Conservation (phyloP, 1,140 invertebrate species). For the Leptestheria dahalacensis region DNA sequence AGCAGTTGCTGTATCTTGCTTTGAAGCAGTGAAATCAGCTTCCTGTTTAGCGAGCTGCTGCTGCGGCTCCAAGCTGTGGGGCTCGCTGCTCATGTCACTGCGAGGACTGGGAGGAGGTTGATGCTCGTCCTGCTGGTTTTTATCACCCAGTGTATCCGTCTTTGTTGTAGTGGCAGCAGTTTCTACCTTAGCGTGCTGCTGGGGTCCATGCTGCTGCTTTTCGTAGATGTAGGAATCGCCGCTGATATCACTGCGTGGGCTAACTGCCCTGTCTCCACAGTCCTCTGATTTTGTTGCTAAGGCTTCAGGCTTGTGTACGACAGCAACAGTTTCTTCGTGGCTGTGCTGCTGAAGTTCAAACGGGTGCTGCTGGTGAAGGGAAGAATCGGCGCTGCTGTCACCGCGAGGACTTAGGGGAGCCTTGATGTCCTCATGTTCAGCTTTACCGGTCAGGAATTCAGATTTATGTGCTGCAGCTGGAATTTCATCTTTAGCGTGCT, state of each 20-base stretch:
- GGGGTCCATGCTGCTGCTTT: background rate
- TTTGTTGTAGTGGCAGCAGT: slow-evolving; percentile 14
- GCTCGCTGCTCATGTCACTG: background rate
- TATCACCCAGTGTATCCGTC: no score
- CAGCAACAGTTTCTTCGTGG: background rate
- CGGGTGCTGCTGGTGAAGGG: background rate
- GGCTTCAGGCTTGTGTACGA: background rate
- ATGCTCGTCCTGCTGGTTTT: slow-evolving; percentile 7
- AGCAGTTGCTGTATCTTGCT: background rate
- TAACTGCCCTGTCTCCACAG: no score
- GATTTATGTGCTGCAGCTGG: background rate
- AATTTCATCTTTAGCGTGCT: no score
- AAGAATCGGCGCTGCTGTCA: background rate
- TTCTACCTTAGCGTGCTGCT: slow-evolving; percentile 1
- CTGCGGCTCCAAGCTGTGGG: background rate
- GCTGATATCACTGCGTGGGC: background rate
- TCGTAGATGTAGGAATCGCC: background rate
- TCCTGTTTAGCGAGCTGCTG: background rate
- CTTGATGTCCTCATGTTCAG: background rate
- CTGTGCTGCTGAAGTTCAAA: background rate
- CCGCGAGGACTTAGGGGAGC: background rate
- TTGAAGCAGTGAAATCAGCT: background rate
- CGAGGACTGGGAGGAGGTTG: slow-evolving; percentile 6
- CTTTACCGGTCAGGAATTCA: background rate
- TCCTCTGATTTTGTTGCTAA: background rate